Base-by-base conservation (phyloP, 2,888 invertebrate species). In the Lobophora halterata region DNA sequence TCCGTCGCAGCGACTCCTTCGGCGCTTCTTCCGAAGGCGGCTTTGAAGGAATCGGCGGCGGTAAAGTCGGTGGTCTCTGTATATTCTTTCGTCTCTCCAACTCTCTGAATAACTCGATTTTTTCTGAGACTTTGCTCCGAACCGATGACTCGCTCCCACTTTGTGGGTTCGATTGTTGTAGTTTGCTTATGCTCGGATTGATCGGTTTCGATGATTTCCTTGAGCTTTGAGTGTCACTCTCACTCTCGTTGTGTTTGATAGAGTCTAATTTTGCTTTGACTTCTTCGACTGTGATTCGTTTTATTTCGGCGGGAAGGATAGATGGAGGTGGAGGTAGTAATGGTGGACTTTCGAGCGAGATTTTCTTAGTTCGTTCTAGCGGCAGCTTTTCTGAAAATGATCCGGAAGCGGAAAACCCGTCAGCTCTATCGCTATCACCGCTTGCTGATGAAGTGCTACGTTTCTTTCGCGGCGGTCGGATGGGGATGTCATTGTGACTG, bases 381-480 rank as follows among this genome's bases (percentile, higher is more conserved):
- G 69, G 88, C 64, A 65, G 75, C 75, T 75, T 89, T 74, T 68
- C 87, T 69, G 66, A 76, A 78, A 61, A 89, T 29, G 65, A 88
- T 60, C 82, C 87, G 41, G 74, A 75, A 3, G 79, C 79, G 37
- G 87, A 87, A 41, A 69, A 82, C 3, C 87, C 87, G 47, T 90
- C 90, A 19, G 89, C 85, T 55, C 87, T 81, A 47, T 91, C 91
- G 58, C 89, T 91, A 44, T 90, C 90, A 21, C 90, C 90, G 53
- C 90, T 90, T 16, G 90, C 65, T 1, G 92, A 91, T 27, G 90
- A 92, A 1, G 92, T 90, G 44, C 90, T 90, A 43, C 93, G 90
- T 70, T 95, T 95, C 55, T 92, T 92, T 35, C 95, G 89, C 0
- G 93, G 93, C 0, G 95, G 95, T 56, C 95, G 86, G 0, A 93